Evolutionary conservation across 2,888 invertebrate species (phyloP).

Genomic region (Dyspetes luteomarginatus): DNA sequence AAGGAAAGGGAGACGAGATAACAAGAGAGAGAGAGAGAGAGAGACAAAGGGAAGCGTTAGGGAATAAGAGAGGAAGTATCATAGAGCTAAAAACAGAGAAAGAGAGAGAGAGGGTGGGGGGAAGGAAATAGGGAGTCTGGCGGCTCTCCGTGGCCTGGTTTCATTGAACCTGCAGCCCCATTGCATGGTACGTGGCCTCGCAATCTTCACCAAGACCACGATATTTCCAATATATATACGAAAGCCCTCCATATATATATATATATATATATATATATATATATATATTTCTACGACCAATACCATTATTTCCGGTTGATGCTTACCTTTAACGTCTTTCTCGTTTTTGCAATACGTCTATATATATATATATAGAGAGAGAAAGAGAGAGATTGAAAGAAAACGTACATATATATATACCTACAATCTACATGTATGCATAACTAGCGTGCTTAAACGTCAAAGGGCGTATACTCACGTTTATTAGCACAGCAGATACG

Average conservation of each 20-base stretch:
- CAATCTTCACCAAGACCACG: slow-evolving; percentile 8
- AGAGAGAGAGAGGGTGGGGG: neutral
- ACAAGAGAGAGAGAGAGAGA: slow-evolving; percentile 18
- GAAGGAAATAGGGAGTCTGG: slow-evolving; percentile 25
- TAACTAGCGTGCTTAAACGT: too few relatives aligned
- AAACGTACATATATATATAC: too few relatives aligned
- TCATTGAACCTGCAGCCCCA: slow-evolving; percentile 79
- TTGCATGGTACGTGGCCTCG: slow-evolving; percentile 63
- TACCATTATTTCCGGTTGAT: too few relatives aligned
- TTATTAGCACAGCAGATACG: too few relatives aligned
- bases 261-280: neutral
- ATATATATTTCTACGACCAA: too few relatives aligned
- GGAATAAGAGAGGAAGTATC: neutral
- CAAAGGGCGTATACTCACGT: too few relatives aligned
- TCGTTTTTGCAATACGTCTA: too few relatives aligned
- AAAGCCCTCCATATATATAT: neutral
- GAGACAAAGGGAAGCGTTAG: neutral
- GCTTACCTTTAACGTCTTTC: too few relatives aligned
- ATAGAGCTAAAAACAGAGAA: slow-evolving; percentile 6
- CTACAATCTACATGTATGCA: too few relatives aligned
- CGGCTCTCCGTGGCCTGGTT: slow-evolving; percentile 76
- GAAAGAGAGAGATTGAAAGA: too few relatives aligned
- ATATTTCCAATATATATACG: neutral
- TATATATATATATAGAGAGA: too few relatives aligned
- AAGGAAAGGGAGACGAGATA: slow-evolving; percentile 10